phyloP scores from a whole-genome alignment of 2,888 invertebrate species.

The Plagodis pulveraria region DNA sequence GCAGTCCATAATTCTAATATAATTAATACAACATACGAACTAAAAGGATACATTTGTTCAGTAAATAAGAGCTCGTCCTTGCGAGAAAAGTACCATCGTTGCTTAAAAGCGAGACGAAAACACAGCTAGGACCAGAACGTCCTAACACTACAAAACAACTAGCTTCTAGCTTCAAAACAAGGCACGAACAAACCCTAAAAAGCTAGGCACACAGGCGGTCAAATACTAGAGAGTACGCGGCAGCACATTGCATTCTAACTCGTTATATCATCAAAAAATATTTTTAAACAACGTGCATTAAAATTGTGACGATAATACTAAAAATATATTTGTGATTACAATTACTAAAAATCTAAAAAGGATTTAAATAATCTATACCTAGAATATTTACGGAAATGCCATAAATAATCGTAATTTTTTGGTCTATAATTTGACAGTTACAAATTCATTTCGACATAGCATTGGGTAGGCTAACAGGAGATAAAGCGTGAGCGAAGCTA shows the following conservation, averaged over 20 bases:
- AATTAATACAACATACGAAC: slow-evolving; percentile 53
- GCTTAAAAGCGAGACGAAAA: slow-evolving; percentile 43
- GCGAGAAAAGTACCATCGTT: slow-evolving; percentile 61
- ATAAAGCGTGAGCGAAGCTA: slow-evolving; percentile 13
- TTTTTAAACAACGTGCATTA: not conserved
- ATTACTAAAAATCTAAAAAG: no score
- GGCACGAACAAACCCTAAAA: slow-evolving; percentile 40
- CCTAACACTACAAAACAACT: slow-evolving; percentile 42
- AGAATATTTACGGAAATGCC: no score
- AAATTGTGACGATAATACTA: slow-evolving; percentile 1
- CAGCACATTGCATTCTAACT: slow-evolving; percentile 3
- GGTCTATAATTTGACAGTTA: no score
- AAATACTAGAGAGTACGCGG: slow-evolving; percentile 10
- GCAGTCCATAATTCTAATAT: slow-evolving; percentile 29
- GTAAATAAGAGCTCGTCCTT: slow-evolving; percentile 64
- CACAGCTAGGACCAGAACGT: slow-evolving; percentile 43
- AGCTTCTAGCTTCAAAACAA: slow-evolving; percentile 42
- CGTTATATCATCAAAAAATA: not conserved
- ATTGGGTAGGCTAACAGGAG: slow-evolving; percentile 9
- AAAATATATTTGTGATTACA: no score
- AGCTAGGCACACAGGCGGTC: slow-evolving; percentile 32
- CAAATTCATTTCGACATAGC: not conserved
- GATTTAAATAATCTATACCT: no score
- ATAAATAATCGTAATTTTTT: no score
- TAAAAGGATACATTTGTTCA: slow-evolving; percentile 52